Percentiles rank a stretch among this genome's conserved stretches.
Conservation (phyloP, 2,888 invertebrate species). For the Cheilosia soror region DNA sequence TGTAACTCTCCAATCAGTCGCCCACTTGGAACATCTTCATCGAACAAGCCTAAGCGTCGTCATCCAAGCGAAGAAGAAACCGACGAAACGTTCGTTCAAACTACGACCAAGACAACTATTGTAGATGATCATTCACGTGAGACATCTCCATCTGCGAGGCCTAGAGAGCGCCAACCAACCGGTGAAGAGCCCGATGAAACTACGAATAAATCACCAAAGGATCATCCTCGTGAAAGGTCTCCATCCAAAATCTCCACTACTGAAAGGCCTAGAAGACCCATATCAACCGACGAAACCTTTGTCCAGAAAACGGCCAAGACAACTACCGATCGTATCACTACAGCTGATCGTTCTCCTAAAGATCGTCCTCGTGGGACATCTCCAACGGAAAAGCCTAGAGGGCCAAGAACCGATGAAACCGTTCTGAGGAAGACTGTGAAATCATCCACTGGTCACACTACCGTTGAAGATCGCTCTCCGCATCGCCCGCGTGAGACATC, state of each 20-base stretch:
- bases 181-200: no score
- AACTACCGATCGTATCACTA: slow-evolving; percentile 22
- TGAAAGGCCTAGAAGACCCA: slow-evolving; percentile 32
- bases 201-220: no score
- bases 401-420: neutral
- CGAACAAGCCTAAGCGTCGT: slow-evolving; percentile 22
- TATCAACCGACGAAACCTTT: slow-evolving; percentile 26
- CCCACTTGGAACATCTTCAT: slow-evolving; percentile 48
- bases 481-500: slow-evolving; percentile 21
- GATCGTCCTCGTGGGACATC: slow-evolving; percentile 42
- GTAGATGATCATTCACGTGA: neutral
- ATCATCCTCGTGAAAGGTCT: neutral
- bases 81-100: neutral
- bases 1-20: slow-evolving; percentile 19
- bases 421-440: neutral
- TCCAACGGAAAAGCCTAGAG: slow-evolving; percentile 50
- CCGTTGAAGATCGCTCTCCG: neutral
- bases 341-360: slow-evolving; percentile 14
- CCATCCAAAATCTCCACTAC: slow-evolving; percentile 19
- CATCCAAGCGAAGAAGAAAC: slow-evolving; percentile 22
- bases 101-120: slow-evolving; percentile 10
- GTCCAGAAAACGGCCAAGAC: slow-evolving; percentile 15
- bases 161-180: no score
- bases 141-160: no score
- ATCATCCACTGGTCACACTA: neutral